These are phyloP conservation scores for Tetramorium alpestre DNA, from an alignment of 1,140 invertebrate genomes.

Conservation along the genomic window DNA sequence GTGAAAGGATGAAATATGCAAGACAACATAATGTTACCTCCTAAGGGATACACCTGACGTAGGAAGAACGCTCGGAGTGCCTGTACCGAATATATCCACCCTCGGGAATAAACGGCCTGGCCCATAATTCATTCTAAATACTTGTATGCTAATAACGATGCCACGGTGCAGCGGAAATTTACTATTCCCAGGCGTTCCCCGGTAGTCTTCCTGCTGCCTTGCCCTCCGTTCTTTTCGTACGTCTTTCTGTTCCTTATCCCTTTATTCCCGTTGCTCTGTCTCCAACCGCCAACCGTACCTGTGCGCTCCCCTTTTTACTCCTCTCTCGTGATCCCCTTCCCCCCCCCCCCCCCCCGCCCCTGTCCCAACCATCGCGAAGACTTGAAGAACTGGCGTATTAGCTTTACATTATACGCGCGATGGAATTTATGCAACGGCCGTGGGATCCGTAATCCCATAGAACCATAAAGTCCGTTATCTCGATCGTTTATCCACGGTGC, in stretches of 20 bases:
- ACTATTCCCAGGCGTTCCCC: conserved; percentile 76
- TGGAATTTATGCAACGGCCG: conserved; percentile 75
- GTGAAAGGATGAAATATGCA: conserved; percentile 73
- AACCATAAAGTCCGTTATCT: conserved; percentile 72
- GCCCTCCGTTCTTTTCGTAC: neutral
- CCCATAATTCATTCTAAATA: conserved; percentile 83
- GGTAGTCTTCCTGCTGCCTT: conserved; percentile 1
- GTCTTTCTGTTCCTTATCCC: conserved; percentile 35
- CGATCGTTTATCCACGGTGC: conserved; percentile 70
- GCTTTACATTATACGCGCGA: conserved; percentile 76
- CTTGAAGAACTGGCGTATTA: conserved; percentile 74
- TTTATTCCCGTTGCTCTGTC: neutral
- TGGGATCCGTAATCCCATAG: conserved; percentile 63
- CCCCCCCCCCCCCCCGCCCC: neutral
- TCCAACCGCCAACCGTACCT: conserved; percentile 21
- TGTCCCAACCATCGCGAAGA: neutral
- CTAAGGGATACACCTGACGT: conserved; percentile 79
- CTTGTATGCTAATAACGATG: conserved; percentile 82
- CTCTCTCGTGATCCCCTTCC: too few species aligned
- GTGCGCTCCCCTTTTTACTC: conserved; percentile 3
- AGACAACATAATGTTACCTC: conserved; percentile 71
- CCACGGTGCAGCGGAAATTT: conserved; percentile 78
- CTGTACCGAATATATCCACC: conserved; percentile 73
- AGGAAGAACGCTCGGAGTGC: conserved; percentile 37
- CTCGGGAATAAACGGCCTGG: conserved; percentile 72